These are phyloP conservation scores for Hestina assimilis DNA, from an alignment of 1,140 invertebrate genomes.

Conservation along the genomic window DNA sequence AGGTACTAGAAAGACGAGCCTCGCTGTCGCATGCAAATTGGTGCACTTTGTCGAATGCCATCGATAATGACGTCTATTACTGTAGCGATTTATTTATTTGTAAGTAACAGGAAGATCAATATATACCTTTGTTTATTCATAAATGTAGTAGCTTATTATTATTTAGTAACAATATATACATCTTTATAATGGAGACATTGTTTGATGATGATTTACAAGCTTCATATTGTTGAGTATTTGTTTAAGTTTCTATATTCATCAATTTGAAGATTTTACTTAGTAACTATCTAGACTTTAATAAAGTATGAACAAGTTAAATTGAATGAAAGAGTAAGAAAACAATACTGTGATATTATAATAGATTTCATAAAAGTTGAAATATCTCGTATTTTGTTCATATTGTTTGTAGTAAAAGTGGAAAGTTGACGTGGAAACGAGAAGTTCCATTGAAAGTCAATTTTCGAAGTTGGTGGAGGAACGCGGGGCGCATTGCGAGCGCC, in stretches of 20 bases:
- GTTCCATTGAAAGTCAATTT: constrained; percentile 74
- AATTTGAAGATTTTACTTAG: constrained; percentile 3
- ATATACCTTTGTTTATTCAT: neutral
- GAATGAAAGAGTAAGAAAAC: constrained; percentile 25
- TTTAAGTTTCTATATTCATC: neutral
- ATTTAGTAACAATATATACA: too few species aligned
- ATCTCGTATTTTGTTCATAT: constrained; percentile 39
- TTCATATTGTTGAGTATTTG: neutral
- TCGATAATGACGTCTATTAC: constrained; percentile 33
- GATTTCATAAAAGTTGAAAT: constrained; percentile 40
- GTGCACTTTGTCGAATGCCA: constrained; percentile 42
- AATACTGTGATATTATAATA: constrained; percentile 33
- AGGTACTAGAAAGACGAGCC: constrained; percentile 31
- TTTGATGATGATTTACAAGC: neutral
- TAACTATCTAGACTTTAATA: constrained; percentile 2
- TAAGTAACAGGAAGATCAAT: neutral
- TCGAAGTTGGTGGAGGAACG: constrained; percentile 50
- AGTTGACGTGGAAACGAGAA: constrained; percentile 57
- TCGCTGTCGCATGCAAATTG: constrained; percentile 43
- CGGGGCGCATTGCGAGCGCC: constrained; percentile 26
- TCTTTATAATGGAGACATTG: too few species aligned
- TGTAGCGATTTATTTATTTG: constrained; percentile 31
- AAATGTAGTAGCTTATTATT: too few species aligned
- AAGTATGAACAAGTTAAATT: constrained; percentile 21
- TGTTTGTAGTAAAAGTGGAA: constrained; percentile 64